A percentile compares a stretch with the other conserved stretches of the same genome.
phyloP scores from a whole-genome alignment of 2,797 vertebrate species.

The Manis crassicaudata region DNA sequence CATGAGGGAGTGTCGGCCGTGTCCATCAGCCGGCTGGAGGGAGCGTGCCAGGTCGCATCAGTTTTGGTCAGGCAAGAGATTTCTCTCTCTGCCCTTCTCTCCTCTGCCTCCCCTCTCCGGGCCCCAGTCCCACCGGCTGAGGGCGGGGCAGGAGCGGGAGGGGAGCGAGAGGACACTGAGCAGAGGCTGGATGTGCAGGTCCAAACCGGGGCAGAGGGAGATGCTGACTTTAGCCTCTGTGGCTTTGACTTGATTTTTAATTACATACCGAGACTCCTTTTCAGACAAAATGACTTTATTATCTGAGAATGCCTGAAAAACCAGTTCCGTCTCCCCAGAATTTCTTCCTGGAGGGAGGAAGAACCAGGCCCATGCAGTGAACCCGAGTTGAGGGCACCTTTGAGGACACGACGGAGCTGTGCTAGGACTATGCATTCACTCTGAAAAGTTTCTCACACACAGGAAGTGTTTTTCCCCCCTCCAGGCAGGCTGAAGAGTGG shows the following conservation, averaged over 20 bases:
- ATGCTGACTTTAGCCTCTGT: neutral
- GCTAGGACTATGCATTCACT: neutral
- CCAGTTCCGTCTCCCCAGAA: neutral
- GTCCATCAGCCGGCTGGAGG: neutral
- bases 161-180: neutral
- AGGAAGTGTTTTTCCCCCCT: neutral
- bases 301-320: neutral
- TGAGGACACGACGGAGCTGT: neutral
- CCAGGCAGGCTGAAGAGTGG: neutral
- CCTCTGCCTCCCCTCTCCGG: neutral
- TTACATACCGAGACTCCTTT: neutral
- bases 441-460: neutral
- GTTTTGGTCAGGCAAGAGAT: neutral
- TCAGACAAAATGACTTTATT: neutral
- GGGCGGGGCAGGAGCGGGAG: neutral
- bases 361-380: neutral
- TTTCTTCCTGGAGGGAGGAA: neutral
- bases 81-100: neutral
- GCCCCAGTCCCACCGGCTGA: neutral
- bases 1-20: neutral
- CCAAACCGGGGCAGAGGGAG: neutral
- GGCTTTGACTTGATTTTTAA: slow-evolving; percentile 2
- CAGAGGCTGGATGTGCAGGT: neutral
- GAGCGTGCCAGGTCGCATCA: neutral
- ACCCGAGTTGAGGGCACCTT: neutral